Evolutionary conservation across 2,888 invertebrate genomes (phyloP), one percentile per base, ranked within the genome.

Genomic region (Epiblema foenella): DNA sequence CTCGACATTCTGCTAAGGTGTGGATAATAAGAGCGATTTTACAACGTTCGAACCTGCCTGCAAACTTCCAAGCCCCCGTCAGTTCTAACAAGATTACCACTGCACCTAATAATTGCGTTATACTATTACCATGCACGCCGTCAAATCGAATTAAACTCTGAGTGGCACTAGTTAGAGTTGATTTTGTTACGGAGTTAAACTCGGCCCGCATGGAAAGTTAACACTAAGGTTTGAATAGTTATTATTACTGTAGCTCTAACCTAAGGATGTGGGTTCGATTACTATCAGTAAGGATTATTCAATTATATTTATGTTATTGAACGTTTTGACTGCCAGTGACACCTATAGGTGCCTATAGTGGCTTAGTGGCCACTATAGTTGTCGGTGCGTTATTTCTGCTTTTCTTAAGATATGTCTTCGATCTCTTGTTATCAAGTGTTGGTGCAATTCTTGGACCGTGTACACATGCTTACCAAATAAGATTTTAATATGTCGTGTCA

Each of bases 21-120:
- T 42, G 12, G 12, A 3, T 42, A 12, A 42, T 42, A 42, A 42
- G 12, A 11, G 42, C 12, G 42, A 42, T 42, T 42, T 42, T 15
- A 42, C 42, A 42, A 3, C 0, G 42, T 5, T 42, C n/a, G 56
- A 63, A 49, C 37, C 51, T 29, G 64, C 57, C 58, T 59, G 46
- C 58, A 15, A 70, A 66, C 59, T 54, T 59, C 20, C 42, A 15
- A 42, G 15, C 20, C 49, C 58, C 60, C 46, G 46, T 49, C 29
- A n/a, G 51, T 29, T 51, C 58, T 58, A 73, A 71, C 68, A 68
- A 69, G 66, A 69, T 69, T 78, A 79, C 68, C 69, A 76, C 73
- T 77, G 80, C 81, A 77, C 69, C 74, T 74, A 75, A 74, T 78
- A 75, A 79, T 78, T 76, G 66, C 75, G 77, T 82, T 79, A 79